phyloP scores from a whole-genome alignment of 2,113 vertebrate species.

The Leiothrix lutea region DNA sequence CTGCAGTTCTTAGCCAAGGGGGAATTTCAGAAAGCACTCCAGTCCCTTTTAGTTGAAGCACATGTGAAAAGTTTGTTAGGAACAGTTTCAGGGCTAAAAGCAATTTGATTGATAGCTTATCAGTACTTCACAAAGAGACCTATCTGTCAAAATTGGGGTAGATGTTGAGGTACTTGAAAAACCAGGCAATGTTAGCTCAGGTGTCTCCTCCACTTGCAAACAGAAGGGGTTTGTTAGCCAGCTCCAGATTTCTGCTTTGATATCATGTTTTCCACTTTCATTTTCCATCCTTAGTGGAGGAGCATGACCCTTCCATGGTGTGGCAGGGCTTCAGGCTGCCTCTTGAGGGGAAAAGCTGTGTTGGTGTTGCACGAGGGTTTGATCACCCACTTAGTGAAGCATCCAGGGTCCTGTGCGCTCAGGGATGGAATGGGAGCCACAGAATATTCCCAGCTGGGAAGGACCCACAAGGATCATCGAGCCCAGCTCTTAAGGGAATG shows the following conservation, averaged over 20 bases:
- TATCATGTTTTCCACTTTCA: neutral
- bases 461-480: neutral
- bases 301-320: neutral
- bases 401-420: fast-evolving
- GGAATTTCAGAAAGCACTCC: neutral
- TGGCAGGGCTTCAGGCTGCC: neutral
- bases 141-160: neutral
- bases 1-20: neutral
- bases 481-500: neutral
- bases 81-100: neutral
- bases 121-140: neutral
- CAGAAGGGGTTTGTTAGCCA: neutral
- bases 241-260: neutral
- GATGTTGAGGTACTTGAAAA: neutral
- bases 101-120: neutral
- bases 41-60: neutral
- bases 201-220: neutral
- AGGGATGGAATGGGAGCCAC: neutral
- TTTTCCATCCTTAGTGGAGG: neutral
- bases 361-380: neutral
- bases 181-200: neutral
- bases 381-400: neutral
- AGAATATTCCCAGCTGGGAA: neutral
- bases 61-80: neutral
- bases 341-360: fast-evolving